A percentile compares a stretch with the other conserved stretches of the same genome.
Evolutionary conservation across 2,797 vertebrate species (phyloP).

Genomic region (Gymnothorax javanicus): DNA sequence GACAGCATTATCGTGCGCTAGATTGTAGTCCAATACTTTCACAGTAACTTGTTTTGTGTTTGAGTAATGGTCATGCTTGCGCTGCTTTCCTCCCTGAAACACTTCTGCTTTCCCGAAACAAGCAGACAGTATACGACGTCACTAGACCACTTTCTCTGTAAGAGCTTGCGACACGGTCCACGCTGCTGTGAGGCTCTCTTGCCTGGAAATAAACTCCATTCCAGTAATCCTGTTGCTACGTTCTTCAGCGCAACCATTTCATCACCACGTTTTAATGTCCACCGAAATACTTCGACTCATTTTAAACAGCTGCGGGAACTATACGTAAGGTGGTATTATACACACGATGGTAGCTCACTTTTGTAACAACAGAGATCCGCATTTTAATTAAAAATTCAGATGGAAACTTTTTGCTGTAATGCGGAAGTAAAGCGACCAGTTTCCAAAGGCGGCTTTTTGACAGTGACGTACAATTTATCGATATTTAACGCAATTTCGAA

Average conservation of each 20-base stretch:
- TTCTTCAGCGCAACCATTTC: not conserved
- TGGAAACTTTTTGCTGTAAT: not conserved
- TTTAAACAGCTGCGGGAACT: not conserved
- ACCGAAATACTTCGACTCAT: not conserved
- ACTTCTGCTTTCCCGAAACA: not conserved
- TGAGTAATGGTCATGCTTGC: not conserved
- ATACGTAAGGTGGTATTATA: not conserved
- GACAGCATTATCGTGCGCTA: not conserved
- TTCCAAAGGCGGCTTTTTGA: not conserved
- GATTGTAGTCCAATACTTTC: not conserved
- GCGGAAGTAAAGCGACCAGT: constrained; percentile 18
- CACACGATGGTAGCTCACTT: not conserved
- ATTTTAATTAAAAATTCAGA: not conserved
- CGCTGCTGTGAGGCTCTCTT: not conserved
- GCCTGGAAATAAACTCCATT: constrained; percentile 1
- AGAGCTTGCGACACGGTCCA: not conserved
- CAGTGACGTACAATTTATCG: not conserved
- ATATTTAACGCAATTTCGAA: constrained; percentile 21
- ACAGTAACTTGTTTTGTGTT: not conserved
- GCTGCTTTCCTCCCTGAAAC: not conserved
- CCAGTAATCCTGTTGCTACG: not conserved
- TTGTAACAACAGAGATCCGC: not conserved
- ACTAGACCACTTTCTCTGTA: constrained; percentile 6
- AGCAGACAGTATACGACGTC: not conserved
- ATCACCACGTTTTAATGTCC: not conserved